Conservation (phyloP, 2,888 invertebrate genomes). For the Germaria angustata region DNA sequence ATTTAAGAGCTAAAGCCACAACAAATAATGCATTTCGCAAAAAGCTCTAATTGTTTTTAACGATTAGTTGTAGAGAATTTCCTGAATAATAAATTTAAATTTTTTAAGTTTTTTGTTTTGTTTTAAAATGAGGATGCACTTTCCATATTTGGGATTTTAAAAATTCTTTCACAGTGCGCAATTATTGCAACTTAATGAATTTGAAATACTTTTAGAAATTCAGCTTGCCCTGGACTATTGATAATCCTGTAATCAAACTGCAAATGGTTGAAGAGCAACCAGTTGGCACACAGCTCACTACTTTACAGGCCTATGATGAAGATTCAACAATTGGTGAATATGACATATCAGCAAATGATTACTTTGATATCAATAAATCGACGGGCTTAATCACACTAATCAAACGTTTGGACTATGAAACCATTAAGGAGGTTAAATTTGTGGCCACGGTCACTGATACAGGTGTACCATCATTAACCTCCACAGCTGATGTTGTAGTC, state of each 20-base stretch:
- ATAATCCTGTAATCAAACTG: slow-evolving; percentile 83
- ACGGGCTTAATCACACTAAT: slow-evolving; percentile 89
- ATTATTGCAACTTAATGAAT: neutral
- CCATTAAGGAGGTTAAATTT: slow-evolving; percentile 87
- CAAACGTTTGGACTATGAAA: slow-evolving; percentile 91
- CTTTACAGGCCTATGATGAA: slow-evolving; percentile 88
- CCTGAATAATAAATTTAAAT: too few species aligned
- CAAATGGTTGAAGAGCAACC: slow-evolving; percentile 91
- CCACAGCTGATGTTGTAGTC: slow-evolving; percentile 88
- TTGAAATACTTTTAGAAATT: slow-evolving; percentile 82
- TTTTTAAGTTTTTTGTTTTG: too few species aligned
- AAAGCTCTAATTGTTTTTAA: too few species aligned
- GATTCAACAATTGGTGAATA: slow-evolving; percentile 92
- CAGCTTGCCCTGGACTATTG: slow-evolving; percentile 85
- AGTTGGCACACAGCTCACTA: slow-evolving; percentile 87
- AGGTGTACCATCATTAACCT: slow-evolving; percentile 90
- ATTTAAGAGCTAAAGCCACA: too few species aligned
- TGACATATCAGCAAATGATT: slow-evolving; percentile 84
- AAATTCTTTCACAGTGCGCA: too few species aligned
- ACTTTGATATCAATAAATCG: slow-evolving; percentile 89
- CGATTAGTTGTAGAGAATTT: too few species aligned
- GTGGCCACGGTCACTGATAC: slow-evolving; percentile 91
- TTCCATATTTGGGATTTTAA: too few species aligned
- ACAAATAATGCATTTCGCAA: too few species aligned
- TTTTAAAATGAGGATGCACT: too few species aligned